phyloP scores from a whole-genome alignment of 2,797 vertebrate species.

The Chloroceryle amazona region DNA sequence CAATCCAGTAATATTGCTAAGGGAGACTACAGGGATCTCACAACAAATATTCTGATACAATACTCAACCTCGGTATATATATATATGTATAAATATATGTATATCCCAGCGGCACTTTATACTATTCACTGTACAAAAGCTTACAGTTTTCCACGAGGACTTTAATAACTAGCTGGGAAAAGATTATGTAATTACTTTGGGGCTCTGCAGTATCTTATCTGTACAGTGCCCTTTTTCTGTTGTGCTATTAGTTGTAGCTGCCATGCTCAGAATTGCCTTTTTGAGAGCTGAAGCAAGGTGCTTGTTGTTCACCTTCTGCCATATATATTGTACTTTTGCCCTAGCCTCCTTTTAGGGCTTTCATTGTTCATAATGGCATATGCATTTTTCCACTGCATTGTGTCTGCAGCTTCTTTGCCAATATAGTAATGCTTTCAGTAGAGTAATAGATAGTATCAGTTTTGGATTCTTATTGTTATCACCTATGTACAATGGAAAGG shows the following conservation, averaged over 20 bases:
- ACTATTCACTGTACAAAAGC: conserved; percentile 98
- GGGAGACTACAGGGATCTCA: conserved; percentile 94
- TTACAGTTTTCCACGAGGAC: conserved; percentile 87
- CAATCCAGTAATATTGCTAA: conserved; percentile 85
- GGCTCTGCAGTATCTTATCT: conserved; percentile 85
- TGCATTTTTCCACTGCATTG: conserved; percentile 93
- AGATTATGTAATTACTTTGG: conserved; percentile 85
- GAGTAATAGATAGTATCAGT: conserved; percentile 97
- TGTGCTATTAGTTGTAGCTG: conserved; percentile 91
- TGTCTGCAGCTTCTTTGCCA: conserved; percentile 98
- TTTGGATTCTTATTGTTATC: conserved; percentile 95
- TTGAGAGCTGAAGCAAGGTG: conserved; percentile 94
- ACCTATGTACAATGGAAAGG: conserved; percentile 93
- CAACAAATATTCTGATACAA: conserved; percentile 90
- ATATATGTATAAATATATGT: conserved; percentile 89
- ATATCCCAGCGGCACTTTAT: conserved; percentile 99
- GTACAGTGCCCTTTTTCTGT: conserved; percentile 87
- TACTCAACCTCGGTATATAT: conserved; percentile 90
- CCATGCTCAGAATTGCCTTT: conserved; percentile 95
- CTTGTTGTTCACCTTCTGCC: conserved; percentile 91
- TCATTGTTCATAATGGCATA: conserved; percentile 91
- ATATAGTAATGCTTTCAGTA: conserved; percentile 99
- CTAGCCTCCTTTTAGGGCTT: conserved; percentile 87
- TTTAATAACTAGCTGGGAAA: conserved; percentile 86
- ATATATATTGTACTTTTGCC: conserved; percentile 89